Conservation (phyloP, 1,140 invertebrate species). For the Mizuhopecten yessoensis region DNA sequence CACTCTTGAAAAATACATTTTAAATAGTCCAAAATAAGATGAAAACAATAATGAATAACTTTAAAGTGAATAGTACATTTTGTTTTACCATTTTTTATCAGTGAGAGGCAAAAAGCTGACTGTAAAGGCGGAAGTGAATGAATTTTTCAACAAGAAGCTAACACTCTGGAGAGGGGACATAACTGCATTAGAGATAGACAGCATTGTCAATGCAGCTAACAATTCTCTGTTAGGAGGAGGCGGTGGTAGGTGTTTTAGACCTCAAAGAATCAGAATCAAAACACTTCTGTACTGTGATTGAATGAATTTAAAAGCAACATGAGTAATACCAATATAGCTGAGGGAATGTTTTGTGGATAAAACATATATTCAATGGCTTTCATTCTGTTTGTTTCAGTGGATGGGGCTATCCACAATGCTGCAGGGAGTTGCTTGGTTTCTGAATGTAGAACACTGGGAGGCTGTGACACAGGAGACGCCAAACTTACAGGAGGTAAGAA, state of each 20-base stretch:
- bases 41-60: too few species aligned
- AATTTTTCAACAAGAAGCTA: conserved; percentile 77
- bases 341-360: too few species aligned
- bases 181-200: conserved; percentile 94
- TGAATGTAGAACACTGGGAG: conserved; percentile 89
- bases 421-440: conserved; percentile 71
- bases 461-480: conserved; percentile 94
- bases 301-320: too few species aligned
- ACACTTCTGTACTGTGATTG: too few species aligned
- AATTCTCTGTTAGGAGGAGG: conserved; percentile 90
- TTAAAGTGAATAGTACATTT: too few species aligned
- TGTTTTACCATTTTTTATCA: background rate
- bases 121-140: conserved; percentile 59
- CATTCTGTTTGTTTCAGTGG: conserved; percentile 68
- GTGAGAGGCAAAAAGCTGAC: conserved; percentile 13
- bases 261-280: too few species aligned
- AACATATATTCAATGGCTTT: background rate
- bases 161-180: conserved; percentile 89
- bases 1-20: too few species aligned
- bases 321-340: too few species aligned
- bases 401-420: conserved; percentile 78
- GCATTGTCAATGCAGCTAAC: conserved; percentile 97
- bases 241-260: conserved; percentile 85
- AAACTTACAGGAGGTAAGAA: conserved; percentile 90
- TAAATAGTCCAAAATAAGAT: too few species aligned